phyloP scores from a whole-genome alignment of 2,113 vertebrate species.

The Cottus gobio region DNA sequence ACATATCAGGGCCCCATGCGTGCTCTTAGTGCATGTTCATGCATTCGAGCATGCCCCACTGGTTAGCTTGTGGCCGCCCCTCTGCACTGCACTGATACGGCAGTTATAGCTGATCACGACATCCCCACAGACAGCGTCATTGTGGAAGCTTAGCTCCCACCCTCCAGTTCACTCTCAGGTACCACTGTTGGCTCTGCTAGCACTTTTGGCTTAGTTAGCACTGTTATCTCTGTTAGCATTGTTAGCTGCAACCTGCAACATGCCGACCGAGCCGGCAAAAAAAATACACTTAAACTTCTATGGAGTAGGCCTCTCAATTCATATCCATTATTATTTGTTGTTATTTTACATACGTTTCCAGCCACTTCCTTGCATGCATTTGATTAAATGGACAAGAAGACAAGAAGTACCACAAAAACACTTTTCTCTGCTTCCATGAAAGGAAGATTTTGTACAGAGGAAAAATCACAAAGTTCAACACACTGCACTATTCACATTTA shows the following conservation, averaged over 20 bases:
- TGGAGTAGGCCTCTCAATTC: not conserved
- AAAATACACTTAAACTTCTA: not conserved
- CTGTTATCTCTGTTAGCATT: not conserved
- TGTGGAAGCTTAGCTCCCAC: not conserved
- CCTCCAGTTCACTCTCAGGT: not conserved
- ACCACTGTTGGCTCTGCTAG: not conserved
- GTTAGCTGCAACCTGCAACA: not conserved
- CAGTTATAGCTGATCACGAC: not conserved
- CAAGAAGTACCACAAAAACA: conserved; percentile 42
- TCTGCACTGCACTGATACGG: not conserved
- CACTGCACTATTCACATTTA: conserved; percentile 53
- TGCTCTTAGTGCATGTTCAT: not conserved
- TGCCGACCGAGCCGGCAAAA: not conserved
- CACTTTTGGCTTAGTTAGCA: not conserved
- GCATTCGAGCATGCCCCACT: not conserved
- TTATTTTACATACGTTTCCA: conserved; percentile 18
- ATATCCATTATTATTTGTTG: not conserved
- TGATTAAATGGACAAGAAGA: conserved; percentile 39
- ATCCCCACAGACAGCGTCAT: not conserved
- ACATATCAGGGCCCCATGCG: not conserved
- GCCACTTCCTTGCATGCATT: conserved; percentile 56
- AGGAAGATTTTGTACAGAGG: conserved; percentile 58
- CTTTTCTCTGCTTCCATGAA: conserved; percentile 49
- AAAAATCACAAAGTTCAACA: conserved; percentile 53
- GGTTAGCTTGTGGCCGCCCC: not conserved